Evolutionary conservation across 2,113 vertebrate genomes (phyloP), one percentile per base, ranked within the genome.

Genomic region (Noturus placidus): DNA sequence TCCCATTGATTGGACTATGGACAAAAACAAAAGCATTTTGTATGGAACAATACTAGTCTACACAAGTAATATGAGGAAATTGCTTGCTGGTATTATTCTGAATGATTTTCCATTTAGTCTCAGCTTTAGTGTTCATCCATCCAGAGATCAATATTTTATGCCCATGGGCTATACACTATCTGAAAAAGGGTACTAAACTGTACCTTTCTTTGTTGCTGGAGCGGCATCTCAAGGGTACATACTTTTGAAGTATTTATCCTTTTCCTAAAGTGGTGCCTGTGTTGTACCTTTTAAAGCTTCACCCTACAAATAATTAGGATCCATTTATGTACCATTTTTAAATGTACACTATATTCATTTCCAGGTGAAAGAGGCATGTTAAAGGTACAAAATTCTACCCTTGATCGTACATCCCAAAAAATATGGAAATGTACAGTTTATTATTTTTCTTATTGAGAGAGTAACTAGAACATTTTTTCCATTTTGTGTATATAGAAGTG

Each of bases 101-200:
- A 87, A 88, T 70, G 70, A 87, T 82, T 83, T 82, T 88, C 30
- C 22, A 72, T 88, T 84, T 79, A 84, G 80, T 86, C 59, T 77
- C 33, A 63, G 70, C 70, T 83, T 67, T 77, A 85, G 78, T 72
- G 82, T 76, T 83, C 85, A 61, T 87, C 63, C 30, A 87, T 82
- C 84, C 79, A 72, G n/a, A 67, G 42, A 87, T 89, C 89, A 69
- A 86, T 87, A 65, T 57, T 78, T 57, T 81, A 87, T 82, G 76
- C 82, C 78, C 63, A 67, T 11, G 84, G 59, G 88, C 88, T 88
- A 57, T 65, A 42, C 56, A 42, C 14, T 4, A 38, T 80, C 57
- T 27, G 79, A 42, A 61, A 61, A 57, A 35, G 57, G 11, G 33
- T 33, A 61, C 33, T 82, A 82, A 61, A 61, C 56, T 42, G 56